Base-by-base conservation (phyloP, 2,797 vertebrate species). In the Hephaestus fuliginosus region DNA sequence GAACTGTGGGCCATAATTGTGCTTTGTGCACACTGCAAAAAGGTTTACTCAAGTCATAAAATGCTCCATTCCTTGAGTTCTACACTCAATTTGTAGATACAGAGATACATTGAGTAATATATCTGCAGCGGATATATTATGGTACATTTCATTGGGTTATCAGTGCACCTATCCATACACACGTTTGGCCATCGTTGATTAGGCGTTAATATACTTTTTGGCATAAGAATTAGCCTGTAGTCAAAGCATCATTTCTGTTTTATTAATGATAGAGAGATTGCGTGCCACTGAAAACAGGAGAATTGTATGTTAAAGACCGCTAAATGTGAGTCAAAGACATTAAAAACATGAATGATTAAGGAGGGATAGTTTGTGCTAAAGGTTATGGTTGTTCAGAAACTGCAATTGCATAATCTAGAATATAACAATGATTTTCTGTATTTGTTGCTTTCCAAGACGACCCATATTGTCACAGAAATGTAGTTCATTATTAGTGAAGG, bases 401-500 rank as follows among this genome's bases (percentile, higher is more conserved):
- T 73, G 22, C 82, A 80, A 69, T 57, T 83, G 79, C 90, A 90
- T 92, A 88, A 83, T 88, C 53, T 91, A 89, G 75, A 86, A 76
- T 81, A 86, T 76, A 84, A 89, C 80, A 91, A 48, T 63, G 72
- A 72, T 87, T 88, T 92, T 88, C 86, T 87, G 81, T 89, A 91
- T 90, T 88, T 90, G 88, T 91, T 92, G 84, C 86, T 89, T 93
- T 94, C 88, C 83, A 81, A 87, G 71, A 91, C 84, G 91, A 90
- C 83, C 91, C 89, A 92, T 91, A 91, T 91, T 89, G 88, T 94
- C 89, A 90, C 89, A 88, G 82, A 88, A 83, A 86, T 86, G 84
- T 92, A 93, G 88, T 87, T 91, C 58, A 92, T 89, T 88, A 87
- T 85, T 89, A 92, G 85, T 89, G 80, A 84, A 90, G 81, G 86